Conservation (phyloP, 1,140 invertebrate species). For the Artemia franciscana region DNA sequence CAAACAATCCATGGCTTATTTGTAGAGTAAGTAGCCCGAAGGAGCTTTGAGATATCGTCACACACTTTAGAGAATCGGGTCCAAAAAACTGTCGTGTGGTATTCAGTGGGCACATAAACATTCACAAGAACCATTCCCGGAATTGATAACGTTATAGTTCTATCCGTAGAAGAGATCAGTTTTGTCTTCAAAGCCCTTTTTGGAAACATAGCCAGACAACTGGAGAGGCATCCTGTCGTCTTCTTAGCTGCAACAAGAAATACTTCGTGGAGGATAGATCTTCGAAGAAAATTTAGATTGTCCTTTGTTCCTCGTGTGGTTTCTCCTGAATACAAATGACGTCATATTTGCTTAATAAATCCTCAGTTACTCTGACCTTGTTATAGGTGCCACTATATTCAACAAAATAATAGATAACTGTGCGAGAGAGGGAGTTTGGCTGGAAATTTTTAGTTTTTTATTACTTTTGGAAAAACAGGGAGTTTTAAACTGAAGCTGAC, state of each 20-base stretch:
- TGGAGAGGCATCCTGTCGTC: background rate
- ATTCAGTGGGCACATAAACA: background rate
- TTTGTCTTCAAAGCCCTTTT: background rate
- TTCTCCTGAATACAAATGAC: too few relatives aligned
- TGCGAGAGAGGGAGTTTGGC: too few relatives aligned
- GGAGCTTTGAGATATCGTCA: background rate
- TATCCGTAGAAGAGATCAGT: background rate
- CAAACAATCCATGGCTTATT: background rate
- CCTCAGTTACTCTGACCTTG: too few relatives aligned
- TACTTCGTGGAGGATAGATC: background rate
- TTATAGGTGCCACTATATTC: too few relatives aligned
- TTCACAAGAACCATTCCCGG: background rate
- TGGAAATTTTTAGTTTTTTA: too few relatives aligned
- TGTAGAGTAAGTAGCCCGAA: background rate
- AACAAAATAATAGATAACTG: too few relatives aligned
- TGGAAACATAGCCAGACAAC: background rate
- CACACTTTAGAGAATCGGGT: background rate
- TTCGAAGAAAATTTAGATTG: background rate
- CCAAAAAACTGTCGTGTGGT: background rate
- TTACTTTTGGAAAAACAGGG: too few relatives aligned
- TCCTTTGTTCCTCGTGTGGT: background rate
- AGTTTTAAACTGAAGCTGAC: too few relatives aligned
- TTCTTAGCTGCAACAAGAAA: background rate
- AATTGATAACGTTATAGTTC: background rate
- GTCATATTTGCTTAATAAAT: too few relatives aligned